Base-by-base conservation (phyloP, 2,113 vertebrate genomes). In the Brachyistius frenatus region DNA sequence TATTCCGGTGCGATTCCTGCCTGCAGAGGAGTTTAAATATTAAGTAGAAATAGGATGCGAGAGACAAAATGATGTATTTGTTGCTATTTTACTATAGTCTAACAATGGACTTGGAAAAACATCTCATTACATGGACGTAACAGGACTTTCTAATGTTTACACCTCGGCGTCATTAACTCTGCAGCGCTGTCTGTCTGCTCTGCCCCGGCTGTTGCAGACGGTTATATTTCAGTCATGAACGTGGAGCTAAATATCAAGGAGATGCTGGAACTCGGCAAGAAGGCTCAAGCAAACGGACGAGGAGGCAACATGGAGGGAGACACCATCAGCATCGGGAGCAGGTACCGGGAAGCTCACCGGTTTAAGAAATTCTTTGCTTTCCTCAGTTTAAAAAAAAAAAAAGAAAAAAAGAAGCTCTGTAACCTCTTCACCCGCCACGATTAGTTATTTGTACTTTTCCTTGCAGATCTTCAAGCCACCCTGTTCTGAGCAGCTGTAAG, bases 401-500 rank as follows among this genome's bases (percentile, higher is more conserved):
- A 23, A 23, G n/a, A n/a, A 23, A 23, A 14, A 35, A 14, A 55
- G 49, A 41, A 7, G 0, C 33, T 14, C 13, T 62, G 32, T n/a
- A 23, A 15, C 56, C 35, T 15, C n/a, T 52, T 16, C 49, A 54
- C 8, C 35, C 0, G 4, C 52, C 13, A 5, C 2, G 2, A 14
- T 39, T 2, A 14, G 1, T 52, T 30, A 13, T 11, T 62, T n/a
- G 0, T 15, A 14, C 7, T 73, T 41, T 72, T 7, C 67, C 74
- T 89, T 84, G 4, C 88, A 95, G 95, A 81, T 94, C 93, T 1
- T 95, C 94, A 1, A 89, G 66, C 35, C 88, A 92, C 15, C 92
- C 73, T 1, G 66, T 89, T 4, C 85, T 88, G 5, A 94, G 93
- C 87, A 95, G 95, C 53, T 95, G 95, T 95, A 82, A 92, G 94